These are phyloP conservation scores for Otolemur crassicaudatus DNA, from an alignment of 2,797 vertebrate species.

Conservation along the genomic window DNA sequence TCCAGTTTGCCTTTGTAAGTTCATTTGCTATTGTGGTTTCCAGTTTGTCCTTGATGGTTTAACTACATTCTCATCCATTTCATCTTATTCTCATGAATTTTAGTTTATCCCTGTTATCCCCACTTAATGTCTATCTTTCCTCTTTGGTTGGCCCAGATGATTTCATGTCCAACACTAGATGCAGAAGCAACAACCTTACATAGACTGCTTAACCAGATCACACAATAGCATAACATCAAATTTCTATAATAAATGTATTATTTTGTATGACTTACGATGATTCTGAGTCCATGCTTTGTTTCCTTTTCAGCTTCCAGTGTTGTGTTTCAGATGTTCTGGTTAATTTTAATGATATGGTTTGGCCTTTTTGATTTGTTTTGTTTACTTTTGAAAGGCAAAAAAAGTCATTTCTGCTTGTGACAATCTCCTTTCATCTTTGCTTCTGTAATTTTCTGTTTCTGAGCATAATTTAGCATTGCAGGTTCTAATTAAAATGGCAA, in stretches of 20 bases:
- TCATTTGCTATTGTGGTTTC: conserved; percentile 12
- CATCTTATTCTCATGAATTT: background rate
- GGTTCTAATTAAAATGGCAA: conserved; percentile 48
- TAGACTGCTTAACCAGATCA: background rate
- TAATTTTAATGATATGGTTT: conserved; percentile 8
- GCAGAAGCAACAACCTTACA: background rate
- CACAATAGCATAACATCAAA: background rate
- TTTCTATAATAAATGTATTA: background rate
- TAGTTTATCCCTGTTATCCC: background rate
- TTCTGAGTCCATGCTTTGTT: conserved; percentile 3
- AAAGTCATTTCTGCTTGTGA: background rate
- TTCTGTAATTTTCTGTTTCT: background rate
- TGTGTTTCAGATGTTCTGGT: background rate
- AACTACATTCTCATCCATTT: background rate
- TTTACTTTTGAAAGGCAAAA: conserved; percentile 43
- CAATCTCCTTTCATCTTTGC: background rate
- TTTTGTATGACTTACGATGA: background rate
- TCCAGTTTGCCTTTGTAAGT: background rate
- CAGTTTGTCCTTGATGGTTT: background rate
- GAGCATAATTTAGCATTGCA: conserved; percentile 27
- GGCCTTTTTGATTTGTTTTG: conserved; percentile 21
- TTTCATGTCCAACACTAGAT: background rate
- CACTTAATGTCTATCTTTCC: background rate
- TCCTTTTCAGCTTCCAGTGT: background rate
- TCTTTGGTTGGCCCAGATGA: background rate